Evolutionary conservation across 2,797 vertebrate genomes (phyloP), one percentile per base, ranked within the genome.

Genomic region (Columba guinea): DNA sequence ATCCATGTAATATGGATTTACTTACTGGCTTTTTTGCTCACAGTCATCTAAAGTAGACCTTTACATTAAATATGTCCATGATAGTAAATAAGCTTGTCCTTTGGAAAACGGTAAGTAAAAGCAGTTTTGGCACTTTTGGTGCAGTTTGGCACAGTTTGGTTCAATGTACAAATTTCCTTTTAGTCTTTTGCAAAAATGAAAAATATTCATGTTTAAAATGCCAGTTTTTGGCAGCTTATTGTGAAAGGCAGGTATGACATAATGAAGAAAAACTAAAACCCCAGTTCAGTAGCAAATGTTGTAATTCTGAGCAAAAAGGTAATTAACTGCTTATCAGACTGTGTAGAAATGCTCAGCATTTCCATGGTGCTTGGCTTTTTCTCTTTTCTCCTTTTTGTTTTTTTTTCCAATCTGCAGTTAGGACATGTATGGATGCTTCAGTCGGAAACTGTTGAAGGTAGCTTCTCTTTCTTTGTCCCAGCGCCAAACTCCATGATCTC

Each of bases 381-480:
- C 65, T 84, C 32, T 86, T 87, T 87, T 74, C 35, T 73, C 30
- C 32, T 35, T 46, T 30, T 26, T 35, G 23, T 8, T 35, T 24
- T 49, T 52, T 51, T 24, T 44, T 35, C 13, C 34, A 84, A 60
- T 74, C 49, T 46, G 32, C 51, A 59, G 60, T 84, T 82, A 87
- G 80, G 59, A 93, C 49, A n/a, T 13, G 32, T 64, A 13, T 71
- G 71, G 84, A 64, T 90, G 55, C 71, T 78, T 91, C 92, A 80
- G 39, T 60, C 1, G 0, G 65, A 93, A 95, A 68, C 59, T 87
- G 80, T 64, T 87, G 75, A 84, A 95, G 76, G 78, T 82, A 63
- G 89, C 83, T 97, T 84, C 55, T 81, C 32, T 71, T 58, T 85
- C 52, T 70, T 90, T 91, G 71, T 89, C 83, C 60, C 58, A 65